Base-by-base conservation (phyloP, 1,140 invertebrate genomes). In the Acromyrmex charruanus region DNA sequence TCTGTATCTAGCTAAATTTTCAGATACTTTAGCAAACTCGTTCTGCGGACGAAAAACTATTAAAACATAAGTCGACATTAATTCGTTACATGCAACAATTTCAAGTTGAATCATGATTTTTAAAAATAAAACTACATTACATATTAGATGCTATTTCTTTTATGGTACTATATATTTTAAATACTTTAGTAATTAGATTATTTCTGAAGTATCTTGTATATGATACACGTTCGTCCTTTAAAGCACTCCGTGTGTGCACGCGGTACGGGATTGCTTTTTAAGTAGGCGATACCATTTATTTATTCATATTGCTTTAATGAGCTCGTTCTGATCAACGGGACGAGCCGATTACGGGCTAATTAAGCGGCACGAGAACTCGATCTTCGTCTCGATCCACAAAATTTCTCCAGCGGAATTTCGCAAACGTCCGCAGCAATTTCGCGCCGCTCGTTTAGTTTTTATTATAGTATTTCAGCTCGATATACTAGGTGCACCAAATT, bases 321-420 rank as follows among this genome's bases (percentile, higher is more conserved):
- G 77, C 51, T 25, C 49, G 16, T 81, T 71, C 49, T 39, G 44
- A 4, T 49, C 28, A 66, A 39, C 44, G 4, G 63, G 21, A 69
- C 12, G 21, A 71, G 31, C 35, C 49, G 77, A 81, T 80, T 80
- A 55, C 1, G 28, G 3, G 1, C 28, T 80, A 80, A 80, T 80
- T 80, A 81, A 71, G n/a, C 25, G 21, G 31, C n/a, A 51, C 18
- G 63, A 55, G 7, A 51, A 51, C 39, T 51, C 49, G 49, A 53
- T 79, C 28, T 53, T 14, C n/a, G 28, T 44, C 18, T 25, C 12
- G 3, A 77, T 28, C 21, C 5, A 6, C 25, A 16, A 77, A 77
- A 77, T 77, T 77, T 77, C 75, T 65, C 39, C 59, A n/a, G 18
- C 5, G 39, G 21, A 77, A 77, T 65, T 18, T 77, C 18, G 39